Evolutionary conservation across 1,140 invertebrate species (phyloP), one percentile per base, ranked within the genome.

Genomic region (Bombus ignitus): DNA sequence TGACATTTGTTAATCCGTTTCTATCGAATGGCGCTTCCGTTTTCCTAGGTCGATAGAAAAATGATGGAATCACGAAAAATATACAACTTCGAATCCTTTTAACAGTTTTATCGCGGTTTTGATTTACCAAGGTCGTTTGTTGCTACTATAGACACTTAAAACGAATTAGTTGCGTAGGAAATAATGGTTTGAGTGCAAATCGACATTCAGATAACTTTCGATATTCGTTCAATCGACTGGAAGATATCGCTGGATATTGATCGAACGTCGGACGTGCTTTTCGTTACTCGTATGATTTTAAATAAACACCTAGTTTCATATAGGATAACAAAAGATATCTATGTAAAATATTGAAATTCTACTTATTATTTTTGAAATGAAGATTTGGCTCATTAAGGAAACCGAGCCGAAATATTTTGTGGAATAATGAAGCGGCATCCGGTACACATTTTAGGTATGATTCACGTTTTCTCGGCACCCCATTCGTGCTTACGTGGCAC

Each of bases 401-500:
- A 74, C 10, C 1, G 39, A 1, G 13, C 59, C 5, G 18, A 35
- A 78, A 42, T 59, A 44, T 59, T 37, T 39, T 59, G 8, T 25
- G 2, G 66, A 57, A 47, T 76, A 62, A 42, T 6, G 39, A 15
- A 15, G 39, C 39, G 32, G 81, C 57, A 83, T 66, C 68, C 53
- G 78, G 53, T 35, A 81, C 72, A 74, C 32, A 65, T 82, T 81
- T 79, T 81, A 65, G 72, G 73, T 90, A 88, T 88, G 87, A 91
- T 87, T 87, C 88, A 79, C 59, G 90, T 91, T 92, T 91, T 85
- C 82, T 84, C 83, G 90, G 75, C 91, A 92, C 90, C 91, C 92
- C 78, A 87, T 93, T 90, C 88, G 90, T 89, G 92, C 92, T 93
- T 94, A 93, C 92, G 91, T 92, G 91, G 92, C 92, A 92, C 83